Base-by-base conservation (phyloP, 2,113 vertebrate species). In the Callithrix jacchus region DNA sequence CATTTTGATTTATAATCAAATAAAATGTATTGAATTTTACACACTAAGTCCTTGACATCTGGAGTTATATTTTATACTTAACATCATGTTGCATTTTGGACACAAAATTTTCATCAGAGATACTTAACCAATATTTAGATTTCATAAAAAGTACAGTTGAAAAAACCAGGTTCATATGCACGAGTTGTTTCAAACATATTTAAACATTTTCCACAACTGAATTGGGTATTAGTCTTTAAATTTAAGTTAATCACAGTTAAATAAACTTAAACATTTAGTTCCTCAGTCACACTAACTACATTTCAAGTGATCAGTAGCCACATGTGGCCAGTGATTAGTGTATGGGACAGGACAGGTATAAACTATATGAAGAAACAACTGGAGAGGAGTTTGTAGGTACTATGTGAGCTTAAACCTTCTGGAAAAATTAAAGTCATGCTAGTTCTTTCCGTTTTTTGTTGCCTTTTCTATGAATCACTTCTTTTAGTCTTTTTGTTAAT, bases 91-190 rank as follows among this genome's bases (percentile, higher is more conserved):
- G 13, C 35, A 37, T 11, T 49, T 68, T 93, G 87, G 52, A 74
- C 5, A 9, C 45, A 54, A 58, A n/a, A 74, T 87, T 93, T 80
- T 92, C 61, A 88, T 74, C 20, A 83, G 35, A 89, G 79, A 79
- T 73, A 52, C 14, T 86, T 92, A 52, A 25, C 42, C 64, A 86
- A 8, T 70, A 54, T 91, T 93, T 64, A 73, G 13, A 56, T 56
- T 77, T 95, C 37, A 83, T 74, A 42, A 94, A 87, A 94, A 30
- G 9, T 74, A 45, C 27, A 35, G 30, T 73, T 77, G 25, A 42
- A 40, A 89, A 93, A 87, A 66, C 23, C 5, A 89, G 4, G 3
- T 56, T 86, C 37, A n/a, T 30, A 64, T 30, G 61, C 13, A 5
- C 7, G 0, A 11, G 3, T 89, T 80, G 45, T 42, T 77, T 47